These are phyloP conservation scores for Pseudomyrmex concolor DNA, from an alignment of 1,140 invertebrate species.

Conservation along the genomic window DNA sequence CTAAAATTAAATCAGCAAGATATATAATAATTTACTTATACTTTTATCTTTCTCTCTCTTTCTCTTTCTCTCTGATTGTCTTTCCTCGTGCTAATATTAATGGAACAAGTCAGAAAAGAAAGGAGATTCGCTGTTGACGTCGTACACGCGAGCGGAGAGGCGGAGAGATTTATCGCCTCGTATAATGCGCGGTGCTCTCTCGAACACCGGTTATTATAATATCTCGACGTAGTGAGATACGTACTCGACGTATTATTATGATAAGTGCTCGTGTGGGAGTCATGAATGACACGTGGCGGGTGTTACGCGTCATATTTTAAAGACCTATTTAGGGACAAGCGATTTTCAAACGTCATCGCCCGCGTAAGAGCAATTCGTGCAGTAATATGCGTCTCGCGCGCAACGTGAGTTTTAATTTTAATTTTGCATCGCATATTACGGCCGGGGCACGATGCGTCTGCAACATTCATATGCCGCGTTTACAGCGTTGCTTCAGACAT, in stretches of 20 bases:
- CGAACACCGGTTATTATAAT: constrained; percentile 67
- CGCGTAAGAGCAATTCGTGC: not conserved
- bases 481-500: not conserved
- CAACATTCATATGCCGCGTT: constrained; percentile 7
- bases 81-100: constrained; percentile 18
- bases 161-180: constrained; percentile 66
- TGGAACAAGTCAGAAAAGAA: constrained; percentile 4
- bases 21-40: too few relatives aligned
- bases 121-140: not conserved
- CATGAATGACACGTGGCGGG: constrained; percentile 58
- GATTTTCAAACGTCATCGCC: constrained; percentile 45
- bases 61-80: constrained; percentile 13
- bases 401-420: constrained; percentile 32
- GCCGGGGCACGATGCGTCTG: not conserved
- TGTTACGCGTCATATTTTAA: constrained; percentile 27
- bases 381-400: not conserved
- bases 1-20: too few relatives aligned
- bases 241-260: constrained; percentile 57
- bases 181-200: constrained; percentile 63
- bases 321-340: constrained; percentile 39
- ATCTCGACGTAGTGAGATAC: constrained; percentile 64
- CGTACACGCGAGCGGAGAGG: constrained; percentile 25
- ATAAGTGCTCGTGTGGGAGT: constrained; percentile 65
- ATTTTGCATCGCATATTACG: constrained; percentile 22
- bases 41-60: too few relatives aligned